Base-by-base conservation (phyloP, 1,140 invertebrate species). In the Chrysomallon squamiferum region DNA sequence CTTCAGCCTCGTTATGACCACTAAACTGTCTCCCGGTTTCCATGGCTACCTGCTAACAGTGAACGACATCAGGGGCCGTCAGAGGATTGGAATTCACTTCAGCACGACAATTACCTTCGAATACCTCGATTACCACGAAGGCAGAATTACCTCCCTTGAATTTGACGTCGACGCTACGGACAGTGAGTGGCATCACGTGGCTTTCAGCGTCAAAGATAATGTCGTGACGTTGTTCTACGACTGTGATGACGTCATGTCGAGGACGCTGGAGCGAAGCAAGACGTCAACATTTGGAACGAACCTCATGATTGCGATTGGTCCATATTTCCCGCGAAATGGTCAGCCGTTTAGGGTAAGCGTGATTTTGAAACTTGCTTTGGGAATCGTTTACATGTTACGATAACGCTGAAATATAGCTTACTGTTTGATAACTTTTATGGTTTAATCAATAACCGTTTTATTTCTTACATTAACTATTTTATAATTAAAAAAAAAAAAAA, bases 31-130 rank as follows among this genome's bases (percentile, higher is more conserved):
- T 20, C 27, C 49, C n/a, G 60, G 70, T 70, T 59, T 56, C 43
- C 52, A 62, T 9, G 78, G 81, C 9, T 82, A 82, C 65, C 57
- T 78, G 9, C 68, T 83, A 11, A 74, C 78, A n/a, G 41, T 83
- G 3, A 80, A 73, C 64, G 81, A 83, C 63, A 72, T 76, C 25
- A 66, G 68, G 41, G 77, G 78, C 25, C 72, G 71, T 43, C 74
- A 76, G 50, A 69, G 68, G 59, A 30, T 80, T 5, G 79, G 75
- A 7, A 45, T 81, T 15, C 69, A 73, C 47, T 65, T 77, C 52
- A 72, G 70, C 4, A 43, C 45, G 35, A 61, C 33, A 20, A 25
- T 66, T 18, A 67, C 61, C 25, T 62, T 67, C 29, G 58, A 67
- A 20, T 67, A 57, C 33, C 33, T 67, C 25, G 65, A 59, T 11